Evolutionary conservation across 2,888 invertebrate species (phyloP).

Genomic region (Thymelicus lineola): DNA sequence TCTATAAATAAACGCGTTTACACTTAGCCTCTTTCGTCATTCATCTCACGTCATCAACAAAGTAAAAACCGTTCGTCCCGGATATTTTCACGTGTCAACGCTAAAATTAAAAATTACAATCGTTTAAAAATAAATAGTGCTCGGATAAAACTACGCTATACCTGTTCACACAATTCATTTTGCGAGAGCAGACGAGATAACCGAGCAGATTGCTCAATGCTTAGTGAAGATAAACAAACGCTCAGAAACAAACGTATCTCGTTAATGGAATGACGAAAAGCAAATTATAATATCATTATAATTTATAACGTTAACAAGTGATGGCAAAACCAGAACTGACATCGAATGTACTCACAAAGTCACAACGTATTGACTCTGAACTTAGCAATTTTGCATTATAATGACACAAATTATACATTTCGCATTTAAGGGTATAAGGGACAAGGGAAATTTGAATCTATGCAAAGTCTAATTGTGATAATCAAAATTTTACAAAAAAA

Average conservation of each 20-base stretch:
- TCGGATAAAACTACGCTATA: neutral
- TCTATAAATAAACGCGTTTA: too few species aligned
- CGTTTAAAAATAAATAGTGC: neutral
- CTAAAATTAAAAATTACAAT: conserved; percentile 4
- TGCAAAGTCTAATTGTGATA: too few species aligned
- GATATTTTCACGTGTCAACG: neutral
- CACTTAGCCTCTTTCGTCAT: neutral
- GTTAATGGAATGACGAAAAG: neutral
- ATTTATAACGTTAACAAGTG: too few species aligned
- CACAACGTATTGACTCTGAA: too few species aligned
- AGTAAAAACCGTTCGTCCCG: neutral
- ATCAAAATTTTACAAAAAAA: too few species aligned
- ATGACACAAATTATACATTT: too few species aligned
- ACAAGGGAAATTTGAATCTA: too few species aligned
- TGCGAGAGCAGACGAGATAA: neutral
- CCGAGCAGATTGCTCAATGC: neutral
- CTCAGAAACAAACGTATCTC: neutral
- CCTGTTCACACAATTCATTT: neutral
- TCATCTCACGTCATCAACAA: neutral
- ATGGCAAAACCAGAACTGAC: too few species aligned
- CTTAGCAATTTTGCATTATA: too few species aligned
- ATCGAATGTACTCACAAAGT: too few species aligned
- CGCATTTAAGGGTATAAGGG: too few species aligned
- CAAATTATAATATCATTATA: too few species aligned
- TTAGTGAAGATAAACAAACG: neutral